Conservation (phyloP, 2,797 vertebrate genomes). For the Chaetodon trifasciatus region DNA sequence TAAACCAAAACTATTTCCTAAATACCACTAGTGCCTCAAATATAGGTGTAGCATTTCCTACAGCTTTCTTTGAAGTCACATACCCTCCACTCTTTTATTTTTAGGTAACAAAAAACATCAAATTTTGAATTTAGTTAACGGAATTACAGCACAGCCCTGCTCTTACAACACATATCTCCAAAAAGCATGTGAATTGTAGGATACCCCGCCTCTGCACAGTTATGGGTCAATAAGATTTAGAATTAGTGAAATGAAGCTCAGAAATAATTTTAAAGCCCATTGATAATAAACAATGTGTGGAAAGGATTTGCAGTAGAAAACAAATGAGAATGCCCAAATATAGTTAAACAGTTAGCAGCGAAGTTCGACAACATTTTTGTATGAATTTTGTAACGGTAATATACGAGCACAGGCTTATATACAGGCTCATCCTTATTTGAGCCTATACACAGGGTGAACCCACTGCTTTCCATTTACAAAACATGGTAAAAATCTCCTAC, state of each 20-base stretch:
- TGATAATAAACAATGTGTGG: neutral
- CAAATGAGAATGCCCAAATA: neutral
- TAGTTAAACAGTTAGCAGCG: too few relatives aligned
- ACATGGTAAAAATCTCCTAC: constrained; percentile 30
- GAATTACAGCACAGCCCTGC: neutral
- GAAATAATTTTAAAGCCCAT: neutral
- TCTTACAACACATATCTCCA: neutral
- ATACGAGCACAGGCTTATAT: neutral
- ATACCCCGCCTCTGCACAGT: neutral
- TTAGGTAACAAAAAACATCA: neutral
- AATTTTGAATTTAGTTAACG: neutral
- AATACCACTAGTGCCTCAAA: neutral
- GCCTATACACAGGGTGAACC: neutral
- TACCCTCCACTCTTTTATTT: neutral
- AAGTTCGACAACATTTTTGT: neutral
- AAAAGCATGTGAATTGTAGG: neutral
- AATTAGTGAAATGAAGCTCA: neutral
- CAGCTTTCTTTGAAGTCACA: neutral
- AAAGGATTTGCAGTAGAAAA: neutral
- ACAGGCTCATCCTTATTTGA: neutral
- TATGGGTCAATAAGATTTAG: too few relatives aligned
- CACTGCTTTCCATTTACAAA: neutral
- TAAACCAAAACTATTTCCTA: neutral
- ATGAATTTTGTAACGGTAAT: neutral
- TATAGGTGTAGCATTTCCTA: neutral